Evolutionary conservation across 2,888 invertebrate species (phyloP).

Genomic region (Hydrotaea diabolus): DNA sequence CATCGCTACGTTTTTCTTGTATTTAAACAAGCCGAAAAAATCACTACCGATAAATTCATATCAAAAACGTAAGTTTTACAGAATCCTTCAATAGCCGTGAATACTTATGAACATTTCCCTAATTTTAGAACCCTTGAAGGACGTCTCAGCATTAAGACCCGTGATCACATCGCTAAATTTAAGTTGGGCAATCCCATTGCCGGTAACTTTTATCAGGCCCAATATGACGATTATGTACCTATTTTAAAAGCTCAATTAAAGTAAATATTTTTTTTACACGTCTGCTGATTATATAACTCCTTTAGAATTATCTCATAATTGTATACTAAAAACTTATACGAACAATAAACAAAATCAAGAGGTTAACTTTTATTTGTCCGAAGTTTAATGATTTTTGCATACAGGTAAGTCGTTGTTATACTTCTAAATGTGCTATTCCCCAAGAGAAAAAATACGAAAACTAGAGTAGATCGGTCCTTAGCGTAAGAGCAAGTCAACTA

Average conservation of each 20-base stretch:
- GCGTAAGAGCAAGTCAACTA: too few species aligned
- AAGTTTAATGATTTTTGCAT: too few species aligned
- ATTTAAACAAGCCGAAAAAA: conserved; percentile 85
- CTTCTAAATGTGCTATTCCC: too few species aligned
- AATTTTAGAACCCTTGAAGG: conserved; percentile 79
- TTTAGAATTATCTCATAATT: neutral
- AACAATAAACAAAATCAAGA: neutral
- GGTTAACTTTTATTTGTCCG: neutral
- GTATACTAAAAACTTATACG: neutral
- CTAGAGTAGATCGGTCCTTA: too few species aligned
- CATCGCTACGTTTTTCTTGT: conserved; percentile 91
- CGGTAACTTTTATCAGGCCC: conserved; percentile 90
- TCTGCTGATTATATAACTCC: too few species aligned
- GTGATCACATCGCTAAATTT: conserved; percentile 88
- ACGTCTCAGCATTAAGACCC: conserved; percentile 85
- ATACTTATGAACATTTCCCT: neutral
- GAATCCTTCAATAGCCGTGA: too few species aligned
- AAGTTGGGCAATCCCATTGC: conserved; percentile 88
- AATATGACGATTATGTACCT: conserved; percentile 91
- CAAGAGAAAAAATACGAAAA: too few species aligned
- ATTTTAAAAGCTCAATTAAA: conserved; percentile 78
- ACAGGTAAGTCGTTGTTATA: too few species aligned
- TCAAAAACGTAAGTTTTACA: conserved; percentile 71
- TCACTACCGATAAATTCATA: conserved; percentile 73
- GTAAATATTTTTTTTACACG: conserved; percentile 37